Base-by-base conservation (phyloP, 2,888 invertebrate species). In the Parthenolecanium corni region DNA sequence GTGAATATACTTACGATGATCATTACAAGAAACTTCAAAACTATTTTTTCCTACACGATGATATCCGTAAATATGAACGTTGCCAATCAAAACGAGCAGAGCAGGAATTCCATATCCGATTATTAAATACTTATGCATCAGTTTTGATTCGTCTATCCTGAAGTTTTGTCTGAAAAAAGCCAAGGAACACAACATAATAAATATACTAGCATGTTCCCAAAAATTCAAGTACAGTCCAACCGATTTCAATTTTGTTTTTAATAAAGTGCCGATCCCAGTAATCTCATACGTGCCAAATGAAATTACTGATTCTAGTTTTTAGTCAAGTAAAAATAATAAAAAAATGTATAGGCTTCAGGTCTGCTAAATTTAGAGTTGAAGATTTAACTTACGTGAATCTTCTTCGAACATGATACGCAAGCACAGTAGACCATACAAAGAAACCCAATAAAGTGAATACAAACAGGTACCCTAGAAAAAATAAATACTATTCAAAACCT, bases 1-100 rank as follows among this genome's bases (percentile, higher is more conserved):
- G n/a, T n/a, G n/a, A n/a, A n/a, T 31, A 9, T 44, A 18, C 54
- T 54, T 24, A 54, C 54, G 24, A 54, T 54, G 54, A 1, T n/a
- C 11, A 0, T 9, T 3, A n/a, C 54, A 54, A 1, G 12, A 18
- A 1, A 21, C 0, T 40, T n/a, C 23, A 3, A 54, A 14, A n/a
- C 14, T 14, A 6, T 23, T 16, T 18, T 38, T 16, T 3, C 11
- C 21, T 1, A 14, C n/a, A 12, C 18, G 4, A 16, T n/a, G 14
- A 3, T 24, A 2, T 16, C n/a, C 18, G 20, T 54, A 40, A n/a
- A 42, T 42, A 3, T 54, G 23, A 42, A 21, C 9, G 18, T 23
- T 40, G 16, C 23, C 14, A 21, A 21, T 23, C 24, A 54, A 21
- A 21, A 54, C 3, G 1, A 54, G 14, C 3, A 2, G 1, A 12